A percentile compares a stretch with the other conserved stretches of the same genome.
Evolutionary conservation across 2,888 invertebrate species (phyloP).

Genomic region (Brachylomia viminalis): DNA sequence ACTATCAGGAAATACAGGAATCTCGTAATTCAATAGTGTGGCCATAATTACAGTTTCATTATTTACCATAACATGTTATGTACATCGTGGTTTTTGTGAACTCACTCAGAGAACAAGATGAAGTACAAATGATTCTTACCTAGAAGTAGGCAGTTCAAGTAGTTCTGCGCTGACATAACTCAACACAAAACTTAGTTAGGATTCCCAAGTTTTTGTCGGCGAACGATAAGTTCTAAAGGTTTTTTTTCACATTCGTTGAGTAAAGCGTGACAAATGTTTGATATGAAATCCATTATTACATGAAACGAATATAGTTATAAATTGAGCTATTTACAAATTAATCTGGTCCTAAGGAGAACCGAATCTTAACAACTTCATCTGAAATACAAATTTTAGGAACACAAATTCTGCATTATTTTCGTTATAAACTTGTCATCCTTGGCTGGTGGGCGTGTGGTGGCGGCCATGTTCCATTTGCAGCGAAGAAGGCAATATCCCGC

Average conservation of each 20-base stretch:
- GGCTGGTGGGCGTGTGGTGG: background rate
- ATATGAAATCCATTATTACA: background rate
- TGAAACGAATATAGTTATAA: background rate
- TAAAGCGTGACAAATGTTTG: background rate
- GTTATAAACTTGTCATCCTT: conserved; percentile 25
- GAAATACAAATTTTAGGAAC: background rate
- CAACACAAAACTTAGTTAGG: conserved; percentile 35
- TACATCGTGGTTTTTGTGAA: too few relatives aligned
- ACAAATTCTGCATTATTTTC: background rate
- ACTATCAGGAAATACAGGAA: too few relatives aligned
- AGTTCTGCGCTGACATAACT: background rate
- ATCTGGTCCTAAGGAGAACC: background rate
- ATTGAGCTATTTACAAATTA: too few relatives aligned
- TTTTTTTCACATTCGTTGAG: conserved; percentile 9
- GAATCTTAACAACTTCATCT: background rate
- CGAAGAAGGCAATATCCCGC: conserved; percentile 38
- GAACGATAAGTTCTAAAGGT: background rate
- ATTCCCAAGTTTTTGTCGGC: conserved; percentile 18
- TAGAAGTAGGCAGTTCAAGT: conserved; percentile 10
- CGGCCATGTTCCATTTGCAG: conserved; percentile 37
- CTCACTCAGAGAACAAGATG: too few relatives aligned
- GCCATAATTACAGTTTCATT: too few relatives aligned
- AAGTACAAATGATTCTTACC: background rate
- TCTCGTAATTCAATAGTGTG: too few relatives aligned
- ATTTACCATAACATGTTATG: too few relatives aligned